These are phyloP conservation scores for Lagopus leucura DNA, from an alignment of 2,113 vertebrate genomes.

Conservation along the genomic window DNA sequence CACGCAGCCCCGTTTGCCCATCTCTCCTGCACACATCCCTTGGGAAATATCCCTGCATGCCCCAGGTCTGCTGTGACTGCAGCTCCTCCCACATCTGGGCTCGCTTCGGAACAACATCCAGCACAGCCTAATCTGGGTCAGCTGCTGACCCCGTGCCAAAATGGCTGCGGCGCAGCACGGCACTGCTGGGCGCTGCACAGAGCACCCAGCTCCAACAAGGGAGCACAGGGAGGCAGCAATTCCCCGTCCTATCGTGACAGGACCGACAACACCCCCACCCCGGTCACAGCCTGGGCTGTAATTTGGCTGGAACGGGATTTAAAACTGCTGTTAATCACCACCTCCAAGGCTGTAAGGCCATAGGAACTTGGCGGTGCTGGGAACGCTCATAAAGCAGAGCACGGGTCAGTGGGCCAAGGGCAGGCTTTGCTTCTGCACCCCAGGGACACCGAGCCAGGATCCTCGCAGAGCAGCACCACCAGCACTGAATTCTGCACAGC, in stretches of 20 bases:
- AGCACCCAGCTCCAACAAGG: not conserved
- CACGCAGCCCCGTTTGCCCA: no score
- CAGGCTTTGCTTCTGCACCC: no score
- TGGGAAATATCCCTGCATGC: conserved; percentile 51
- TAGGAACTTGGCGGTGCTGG: not conserved
- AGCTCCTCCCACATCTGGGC: conserved; percentile 62
- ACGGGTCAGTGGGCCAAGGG: fast-evolving
- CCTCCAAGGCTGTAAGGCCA: not conserved
- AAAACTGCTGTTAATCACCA: fast-evolving
- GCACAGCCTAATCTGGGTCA: conserved; percentile 41
- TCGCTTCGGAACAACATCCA: conserved; percentile 54
- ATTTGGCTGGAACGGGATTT: not conserved
- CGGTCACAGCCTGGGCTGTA: fast-evolving
- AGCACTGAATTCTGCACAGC: fast-evolving
- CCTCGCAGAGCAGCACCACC: not conserved
- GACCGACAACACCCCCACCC: not conserved
- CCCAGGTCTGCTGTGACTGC: not conserved
- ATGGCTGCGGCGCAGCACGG: conserved; percentile 45
- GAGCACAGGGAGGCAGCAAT: fast-evolving
- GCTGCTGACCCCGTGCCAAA: conserved; percentile 44
- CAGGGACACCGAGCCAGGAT: not conserved
- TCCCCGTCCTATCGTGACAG: not conserved
- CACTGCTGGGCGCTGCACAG: not conserved
- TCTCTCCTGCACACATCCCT: conserved; percentile 6
- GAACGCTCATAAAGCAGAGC: fast-evolving